phyloP scores from a whole-genome alignment of 2,888 invertebrate genomes.

The Eumerus sabulonum region DNA sequence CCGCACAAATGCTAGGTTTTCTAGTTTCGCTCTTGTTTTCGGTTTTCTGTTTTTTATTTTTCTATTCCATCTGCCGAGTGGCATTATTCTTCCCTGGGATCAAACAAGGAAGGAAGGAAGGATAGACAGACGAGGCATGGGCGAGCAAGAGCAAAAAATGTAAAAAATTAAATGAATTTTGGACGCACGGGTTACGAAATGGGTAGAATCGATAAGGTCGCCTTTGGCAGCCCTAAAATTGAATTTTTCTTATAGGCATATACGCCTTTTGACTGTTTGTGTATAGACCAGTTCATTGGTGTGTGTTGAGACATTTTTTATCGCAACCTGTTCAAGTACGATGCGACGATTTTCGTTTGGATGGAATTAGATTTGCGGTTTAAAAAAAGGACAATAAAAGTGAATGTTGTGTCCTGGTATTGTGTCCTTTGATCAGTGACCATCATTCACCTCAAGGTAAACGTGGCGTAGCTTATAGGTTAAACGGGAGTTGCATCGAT shows the following conservation, averaged over 20 bases:
- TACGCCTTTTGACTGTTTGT: neutral
- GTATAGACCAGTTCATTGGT: slow-evolving; percentile 5
- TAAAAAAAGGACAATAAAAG: neutral
- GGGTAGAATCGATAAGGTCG: slow-evolving; percentile 40
- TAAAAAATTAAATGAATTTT: slow-evolving; percentile 44
- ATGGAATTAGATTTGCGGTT: slow-evolving; percentile 51
- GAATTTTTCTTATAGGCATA: slow-evolving; percentile 48
- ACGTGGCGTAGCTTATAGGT: neutral
- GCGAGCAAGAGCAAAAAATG: slow-evolving; percentile 16
- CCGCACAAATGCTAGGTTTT: slow-evolving; percentile 66
- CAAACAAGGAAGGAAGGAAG: neutral
- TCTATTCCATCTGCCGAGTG: slow-evolving; percentile 4
- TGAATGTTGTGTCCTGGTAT: neutral
- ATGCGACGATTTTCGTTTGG: slow-evolving; percentile 33
- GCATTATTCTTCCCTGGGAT: too few species aligned
- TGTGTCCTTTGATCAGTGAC: slow-evolving; percentile 25
- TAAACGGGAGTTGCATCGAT: slow-evolving; percentile 4
- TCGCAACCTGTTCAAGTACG: slow-evolving; percentile 1
- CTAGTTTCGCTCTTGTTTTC: slow-evolving; percentile 60
- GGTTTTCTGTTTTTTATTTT: slow-evolving; percentile 24
- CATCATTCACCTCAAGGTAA: slow-evolving; percentile 6
- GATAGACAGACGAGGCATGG: neutral
- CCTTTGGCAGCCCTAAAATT: slow-evolving; percentile 35
- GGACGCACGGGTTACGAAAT: slow-evolving; percentile 44
- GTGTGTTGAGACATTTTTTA: slow-evolving; percentile 12